Evolutionary conservation across 2,888 invertebrate species (phyloP).

Genomic region (Thysanoteuthis rhombus): DNA sequence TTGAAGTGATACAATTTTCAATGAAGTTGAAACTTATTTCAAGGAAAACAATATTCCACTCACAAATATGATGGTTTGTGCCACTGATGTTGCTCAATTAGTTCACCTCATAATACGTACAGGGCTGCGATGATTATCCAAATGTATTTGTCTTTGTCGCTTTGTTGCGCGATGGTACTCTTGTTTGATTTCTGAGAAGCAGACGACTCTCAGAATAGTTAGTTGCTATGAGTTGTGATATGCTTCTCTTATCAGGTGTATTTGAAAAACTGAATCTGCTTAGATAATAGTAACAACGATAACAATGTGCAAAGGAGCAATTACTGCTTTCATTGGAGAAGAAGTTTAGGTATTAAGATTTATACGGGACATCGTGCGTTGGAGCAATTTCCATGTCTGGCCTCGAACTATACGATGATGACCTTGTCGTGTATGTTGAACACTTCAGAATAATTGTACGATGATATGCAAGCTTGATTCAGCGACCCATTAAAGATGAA

Average conservation of each 20-base stretch:
- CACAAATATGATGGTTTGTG: neutral
- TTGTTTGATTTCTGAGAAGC: too few species aligned
- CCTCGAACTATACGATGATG: too few species aligned
- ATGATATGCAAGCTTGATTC: neutral
- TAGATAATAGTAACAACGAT: neutral
- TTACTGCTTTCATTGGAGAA: too few species aligned
- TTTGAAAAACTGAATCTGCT: neutral
- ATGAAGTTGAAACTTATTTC: neutral
- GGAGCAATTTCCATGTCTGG: neutral
- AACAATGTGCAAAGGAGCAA: neutral
- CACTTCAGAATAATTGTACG: neutral
- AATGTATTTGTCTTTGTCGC: neutral
- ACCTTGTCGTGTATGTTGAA: neutral
- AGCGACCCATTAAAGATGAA: neutral
- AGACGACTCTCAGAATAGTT: neutral
- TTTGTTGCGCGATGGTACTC: too few species aligned
- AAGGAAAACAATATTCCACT: neutral
- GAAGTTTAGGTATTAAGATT: too few species aligned
- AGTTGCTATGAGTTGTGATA: neutral
- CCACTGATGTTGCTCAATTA: neutral
- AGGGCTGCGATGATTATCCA: neutral
- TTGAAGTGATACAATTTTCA: constrained; percentile 19
- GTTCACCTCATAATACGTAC: neutral
- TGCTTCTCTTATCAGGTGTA: neutral
- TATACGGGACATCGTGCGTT: neutral